phyloP scores from a whole-genome alignment of 2,888 invertebrate species.

The Coenonympha glycerion region DNA sequence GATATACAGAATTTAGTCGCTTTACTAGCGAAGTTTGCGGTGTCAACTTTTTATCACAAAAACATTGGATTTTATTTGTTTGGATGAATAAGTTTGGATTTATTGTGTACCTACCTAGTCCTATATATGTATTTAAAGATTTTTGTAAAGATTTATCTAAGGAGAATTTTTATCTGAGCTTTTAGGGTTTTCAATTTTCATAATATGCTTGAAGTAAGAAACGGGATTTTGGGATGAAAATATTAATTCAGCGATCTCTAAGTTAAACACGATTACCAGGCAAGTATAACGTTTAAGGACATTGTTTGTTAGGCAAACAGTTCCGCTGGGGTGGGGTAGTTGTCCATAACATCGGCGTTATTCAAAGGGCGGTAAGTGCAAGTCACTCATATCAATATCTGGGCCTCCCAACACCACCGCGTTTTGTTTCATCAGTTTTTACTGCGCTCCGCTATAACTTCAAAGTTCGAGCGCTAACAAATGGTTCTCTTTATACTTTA shows the following conservation, averaged over 20 bases:
- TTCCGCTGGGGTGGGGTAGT: constrained; percentile 39
- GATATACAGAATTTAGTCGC: constrained; percentile 46
- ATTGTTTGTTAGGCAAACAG: constrained; percentile 63
- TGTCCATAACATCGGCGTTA: constrained; percentile 56
- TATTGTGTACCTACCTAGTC: background rate
- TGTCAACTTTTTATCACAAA: constrained; percentile 24
- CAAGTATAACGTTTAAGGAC: constrained; percentile 58
- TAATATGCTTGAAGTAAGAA: no score
- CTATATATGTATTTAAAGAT: no score
- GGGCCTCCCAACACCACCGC: constrained; percentile 43
- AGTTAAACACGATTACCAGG: constrained; percentile 31
- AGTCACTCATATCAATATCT: constrained; percentile 76
- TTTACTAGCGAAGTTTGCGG: constrained; percentile 25
- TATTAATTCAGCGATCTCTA: no score
- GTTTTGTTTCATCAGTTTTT: constrained; percentile 67
- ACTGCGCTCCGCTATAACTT: constrained; percentile 42
- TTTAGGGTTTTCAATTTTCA: no score
- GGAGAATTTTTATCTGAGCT: no score
- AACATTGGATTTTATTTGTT: constrained; percentile 18
- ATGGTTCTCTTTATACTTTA: constrained; percentile 8
- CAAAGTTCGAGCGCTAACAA: constrained; percentile 21
- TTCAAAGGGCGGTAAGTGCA: constrained; percentile 65
- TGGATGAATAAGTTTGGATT: constrained; percentile 1
- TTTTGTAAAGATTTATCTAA: no score
- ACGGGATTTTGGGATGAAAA: no score